A percentile compares a stretch with the other conserved stretches of the same genome.
Conservation (phyloP, 1,140 invertebrate species). For the Copidosoma floridanum region DNA sequence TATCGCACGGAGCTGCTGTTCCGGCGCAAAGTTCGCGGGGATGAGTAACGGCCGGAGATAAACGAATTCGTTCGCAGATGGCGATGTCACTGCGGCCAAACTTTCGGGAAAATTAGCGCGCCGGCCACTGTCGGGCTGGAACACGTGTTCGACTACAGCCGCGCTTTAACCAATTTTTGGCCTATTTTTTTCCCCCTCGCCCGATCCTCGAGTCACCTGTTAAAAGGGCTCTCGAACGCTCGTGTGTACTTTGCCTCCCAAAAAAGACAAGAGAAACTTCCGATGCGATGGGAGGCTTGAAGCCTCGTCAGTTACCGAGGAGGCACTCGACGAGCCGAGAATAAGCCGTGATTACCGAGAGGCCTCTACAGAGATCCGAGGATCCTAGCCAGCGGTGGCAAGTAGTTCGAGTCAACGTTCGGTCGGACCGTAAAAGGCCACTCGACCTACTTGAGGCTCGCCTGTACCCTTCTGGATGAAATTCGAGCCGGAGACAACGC, state of each 20-base stretch:
- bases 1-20: background rate
- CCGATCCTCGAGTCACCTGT: no score
- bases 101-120: slow-evolving; percentile 7
- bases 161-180: no score
- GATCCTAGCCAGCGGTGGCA: background rate
- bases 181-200: no score
- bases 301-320: no score
- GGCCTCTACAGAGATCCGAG: slow-evolving; percentile 5
- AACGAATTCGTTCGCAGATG: background rate
- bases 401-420: background rate
- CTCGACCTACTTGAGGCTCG: slow-evolving; percentile 4
- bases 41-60: slow-evolving; percentile 5
- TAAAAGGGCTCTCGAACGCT: no score
- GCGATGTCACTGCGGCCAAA: background rate
- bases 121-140: background rate
- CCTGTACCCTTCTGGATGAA: background rate
- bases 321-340: no score
- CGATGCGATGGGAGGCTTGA: no score
- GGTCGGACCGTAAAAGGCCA: background rate
- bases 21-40: background rate
- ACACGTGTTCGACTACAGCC: no score
- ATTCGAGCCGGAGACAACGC: background rate
- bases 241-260: no score
- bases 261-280: no score
- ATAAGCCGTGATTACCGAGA: background rate